Conservation (phyloP, 2,113 vertebrate genomes). For the Sporophila hypoxantha region DNA sequence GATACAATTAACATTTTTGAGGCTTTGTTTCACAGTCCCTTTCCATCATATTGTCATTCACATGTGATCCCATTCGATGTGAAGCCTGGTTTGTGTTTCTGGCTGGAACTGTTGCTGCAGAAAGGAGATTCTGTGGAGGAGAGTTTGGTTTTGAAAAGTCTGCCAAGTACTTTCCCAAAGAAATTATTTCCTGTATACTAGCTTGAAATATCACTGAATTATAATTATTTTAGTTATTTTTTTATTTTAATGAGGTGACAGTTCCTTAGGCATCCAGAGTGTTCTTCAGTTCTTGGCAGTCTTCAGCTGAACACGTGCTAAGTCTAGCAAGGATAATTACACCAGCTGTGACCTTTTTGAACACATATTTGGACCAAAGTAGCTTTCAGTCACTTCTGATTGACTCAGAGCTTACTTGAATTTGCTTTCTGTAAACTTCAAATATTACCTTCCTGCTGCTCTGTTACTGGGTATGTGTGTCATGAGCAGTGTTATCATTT, state of each 20-base stretch:
- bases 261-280: constrained; percentile 52
- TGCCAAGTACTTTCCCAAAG: constrained; percentile 2
- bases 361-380: constrained; percentile 58
- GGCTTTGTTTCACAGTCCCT: neutral
- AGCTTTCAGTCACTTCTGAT: constrained; percentile 66
- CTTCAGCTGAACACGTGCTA: constrained; percentile 44
- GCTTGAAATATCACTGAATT: constrained; percentile 12
- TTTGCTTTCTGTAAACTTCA: constrained; percentile 61
- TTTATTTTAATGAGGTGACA: constrained; percentile 50
- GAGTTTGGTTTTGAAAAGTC: constrained; percentile 8
- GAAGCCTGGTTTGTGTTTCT: neutral
- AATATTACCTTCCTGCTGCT: constrained; percentile 35
- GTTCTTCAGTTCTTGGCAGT: constrained; percentile 50
- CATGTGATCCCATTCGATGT: neutral
- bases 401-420: constrained; percentile 62
- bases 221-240: neutral
- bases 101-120: neutral
- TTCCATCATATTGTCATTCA: neutral
- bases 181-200: neutral
- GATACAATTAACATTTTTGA: constrained; percentile 34
- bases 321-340: constrained; percentile 68
- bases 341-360: constrained; percentile 73
- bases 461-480: neutral
- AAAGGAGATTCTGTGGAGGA: neutral
- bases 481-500: neutral